Evolutionary conservation across 2,888 invertebrate species (phyloP), one percentile per base, ranked within the genome.

Genomic region (Hartigia nigra): DNA sequence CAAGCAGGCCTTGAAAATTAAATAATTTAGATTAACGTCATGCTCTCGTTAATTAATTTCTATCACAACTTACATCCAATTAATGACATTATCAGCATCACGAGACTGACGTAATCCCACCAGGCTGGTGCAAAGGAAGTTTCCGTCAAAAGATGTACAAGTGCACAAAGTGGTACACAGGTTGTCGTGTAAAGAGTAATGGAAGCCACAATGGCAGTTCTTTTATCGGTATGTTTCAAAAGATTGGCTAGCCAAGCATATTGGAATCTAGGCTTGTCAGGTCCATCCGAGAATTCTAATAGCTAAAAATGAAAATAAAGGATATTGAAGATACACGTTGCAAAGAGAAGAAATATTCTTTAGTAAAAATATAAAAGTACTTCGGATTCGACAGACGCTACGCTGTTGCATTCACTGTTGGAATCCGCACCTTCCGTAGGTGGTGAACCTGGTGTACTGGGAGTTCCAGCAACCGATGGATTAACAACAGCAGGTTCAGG

Each of bases 181-280:
- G 95, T 93, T 0, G 93, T 92, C 0, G 95, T 95, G 88, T 95
- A 96, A 23, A 95, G 91, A 82, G 96, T 93, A 0, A 96, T 95
- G n/a, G 95, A 94, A 35, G 93, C 93, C 0, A 95, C 94, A 0
- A 96, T 96, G 0, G 95, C 96, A 12, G 94, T 93, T 0, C 97
- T 97, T 0, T 97, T 96, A 55, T 95, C 95, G 81, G 95, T 94
- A n/a, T 94, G 94, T 0, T 96, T 96, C 1, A 96, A 92, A 12
- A 96, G 87, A 0, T 96, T 95, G 80, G 95, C 95, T 79, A 98
- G 88, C 95, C 96, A 96, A 32, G 95, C 93, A 86, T 96, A 96
- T 82, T 95, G 94, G 0, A 95, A 93, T 78, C 95, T 94, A 39
- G 98, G 92, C 32, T 95, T 95, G 3, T 97, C 97, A n/a, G 96